A percentile compares a stretch with the other conserved stretches of the same genome.
Evolutionary conservation across 2,888 invertebrate species (phyloP).

Genomic region (Nomada ruficornis): DNA sequence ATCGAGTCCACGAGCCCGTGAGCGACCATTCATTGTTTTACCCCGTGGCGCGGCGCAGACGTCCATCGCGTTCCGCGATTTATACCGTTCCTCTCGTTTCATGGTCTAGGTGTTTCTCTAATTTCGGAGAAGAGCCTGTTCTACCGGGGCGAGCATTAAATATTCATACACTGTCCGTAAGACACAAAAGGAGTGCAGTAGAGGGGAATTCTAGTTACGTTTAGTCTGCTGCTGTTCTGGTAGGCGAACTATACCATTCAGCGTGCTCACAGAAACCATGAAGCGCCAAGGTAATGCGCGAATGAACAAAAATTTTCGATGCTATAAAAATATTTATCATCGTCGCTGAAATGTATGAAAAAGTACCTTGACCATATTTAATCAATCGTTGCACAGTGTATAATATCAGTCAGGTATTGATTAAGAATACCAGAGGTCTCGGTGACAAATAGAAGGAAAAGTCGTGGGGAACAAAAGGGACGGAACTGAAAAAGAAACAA

Average conservation of each 20-base stretch:
- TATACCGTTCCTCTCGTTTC: constrained; percentile 20
- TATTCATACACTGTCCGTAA: constrained; percentile 25
- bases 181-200: constrained; percentile 9
- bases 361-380: neutral
- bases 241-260: too few relatives aligned
- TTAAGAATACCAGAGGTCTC: neutral
- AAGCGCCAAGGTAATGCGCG: neutral
- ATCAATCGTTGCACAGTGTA: constrained; percentile 1
- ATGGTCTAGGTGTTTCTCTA: constrained; percentile 29
- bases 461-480: neutral
- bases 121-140: constrained; percentile 28
- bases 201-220: neutral
- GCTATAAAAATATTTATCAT: too few relatives aligned
- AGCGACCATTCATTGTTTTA: constrained; percentile 45
- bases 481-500: neutral
- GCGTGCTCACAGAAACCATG: too few relatives aligned
- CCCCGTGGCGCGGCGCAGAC: constrained; percentile 4
- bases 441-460: neutral
- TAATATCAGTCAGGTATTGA: neutral
- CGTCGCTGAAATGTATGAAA: too few relatives aligned
- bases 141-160: constrained; percentile 10
- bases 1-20: constrained; percentile 36
- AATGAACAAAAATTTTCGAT: neutral
- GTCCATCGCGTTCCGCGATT: constrained; percentile 33
- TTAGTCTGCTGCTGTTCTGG: too few relatives aligned